Evolutionary conservation across 2,113 vertebrate genomes (phyloP), one percentile per base, ranked within the genome.

Genomic region (Microcebus lehilahytsara): DNA sequence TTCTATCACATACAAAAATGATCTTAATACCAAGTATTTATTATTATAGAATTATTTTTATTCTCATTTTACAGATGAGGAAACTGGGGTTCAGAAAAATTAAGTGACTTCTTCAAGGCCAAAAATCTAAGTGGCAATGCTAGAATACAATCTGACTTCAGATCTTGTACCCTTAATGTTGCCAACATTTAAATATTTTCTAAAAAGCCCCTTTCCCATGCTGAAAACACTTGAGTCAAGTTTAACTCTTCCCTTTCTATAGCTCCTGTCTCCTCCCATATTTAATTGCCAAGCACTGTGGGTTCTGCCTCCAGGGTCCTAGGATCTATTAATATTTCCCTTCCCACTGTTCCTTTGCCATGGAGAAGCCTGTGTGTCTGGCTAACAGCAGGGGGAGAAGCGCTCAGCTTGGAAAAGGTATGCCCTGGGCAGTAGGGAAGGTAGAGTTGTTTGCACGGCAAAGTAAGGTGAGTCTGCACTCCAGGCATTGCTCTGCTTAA

Each of bases 51-150:
- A 75, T 32, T 77, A 88, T 67, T 87, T 84, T 60, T 22, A 58
- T 34, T 89, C 46, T 17, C 72, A 42, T 81, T 86, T 97, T 87
- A 75, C 11, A 85, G 40, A 74, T 78, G 34, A 96, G 27, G 27
- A 67, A 80, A 86, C 19, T 56, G 42, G 94, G 84, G 34, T 49
- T 83, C 66, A 96, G 66, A 85, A 80, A 96, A n/a, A 34, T 51
- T 71, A 84, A 84, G 9, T 51, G 67, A 95, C 22, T 85, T 80
- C 22, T 62, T 93, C 27, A 88, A 75, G 58, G 49, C 67, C 20
- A 85, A 85, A 91, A 85, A 23, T 75, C 49, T 85, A 79, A 58
- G 51, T 58, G 37, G 56, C 79, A 58, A 27, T 51, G 37, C 37
- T 34, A 60, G 78, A 81, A 71, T 34, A 81, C 20, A 87, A 53